Evolutionary conservation across 2,888 invertebrate genomes (phyloP), one percentile per base, ranked within the genome.

Genomic region (Xestoiulus laeticollis): DNA sequence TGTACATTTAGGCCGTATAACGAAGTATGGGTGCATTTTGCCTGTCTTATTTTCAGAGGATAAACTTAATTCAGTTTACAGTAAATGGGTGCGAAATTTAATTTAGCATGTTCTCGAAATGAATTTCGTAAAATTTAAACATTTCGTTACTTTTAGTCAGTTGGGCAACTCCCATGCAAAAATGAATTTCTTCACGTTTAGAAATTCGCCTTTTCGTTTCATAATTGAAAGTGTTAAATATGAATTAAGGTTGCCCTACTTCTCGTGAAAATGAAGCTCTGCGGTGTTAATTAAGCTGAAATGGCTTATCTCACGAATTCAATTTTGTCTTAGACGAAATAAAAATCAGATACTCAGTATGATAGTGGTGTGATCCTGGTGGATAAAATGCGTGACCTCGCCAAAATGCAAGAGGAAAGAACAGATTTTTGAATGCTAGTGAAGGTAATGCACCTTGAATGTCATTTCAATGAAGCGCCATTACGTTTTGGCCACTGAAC

Each of bases 121-220:
- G 68, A 10, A 6, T 26, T 2, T 12, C 78, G 14, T 30, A 16
- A 30, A 78, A 26, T 78, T 78, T 78, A 12, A 14, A 16, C 16
- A 78, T 78, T 78, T 32, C 78, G 30, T 78, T 78, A 32, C 0
- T 4, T 26, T 26, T 26, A 4, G 30, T 30, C 5, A 16, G 78
- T 78, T 16, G 30, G 78, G 10, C 78, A 78, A 78, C 78, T 78
- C 78, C 78, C 78, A n/a, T n/a, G n/a, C n/a, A 30, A 30, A 78
- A 78, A 30, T 78, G 78, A 12, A 30, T 78, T 78, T 78, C 12
- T 78, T 30, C 16, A 78, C 26, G 78, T 78, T 30, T 78, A 78
- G 78, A 16, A 32, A 78, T 78, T 78, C 78, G 14, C 78, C 4
- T 12, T 78, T 32, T 26, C 4, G 14, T 78, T 78, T 78, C 30